These are phyloP conservation scores for Agriotes lineatus DNA, from an alignment of 2,888 invertebrate species.

Conservation along the genomic window DNA sequence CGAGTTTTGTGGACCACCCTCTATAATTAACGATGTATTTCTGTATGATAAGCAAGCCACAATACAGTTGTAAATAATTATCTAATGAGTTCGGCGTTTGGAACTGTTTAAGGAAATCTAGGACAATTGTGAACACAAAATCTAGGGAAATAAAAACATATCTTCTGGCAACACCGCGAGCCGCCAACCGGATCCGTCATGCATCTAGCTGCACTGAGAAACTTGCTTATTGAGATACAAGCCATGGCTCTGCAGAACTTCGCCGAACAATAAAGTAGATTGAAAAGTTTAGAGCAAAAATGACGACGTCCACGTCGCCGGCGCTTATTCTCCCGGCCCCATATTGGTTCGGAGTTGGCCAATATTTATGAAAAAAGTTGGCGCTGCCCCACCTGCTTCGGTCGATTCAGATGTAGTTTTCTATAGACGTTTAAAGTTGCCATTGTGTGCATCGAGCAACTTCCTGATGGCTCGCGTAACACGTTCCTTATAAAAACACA, in stretches of 20 bases:
- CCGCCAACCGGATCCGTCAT: conserved; percentile 27
- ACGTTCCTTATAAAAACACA: background rate
- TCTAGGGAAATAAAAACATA: too few species aligned
- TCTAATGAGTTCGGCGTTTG: too few species aligned
- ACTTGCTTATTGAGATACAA: conserved; percentile 43
- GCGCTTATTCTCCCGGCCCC: conserved; percentile 21
- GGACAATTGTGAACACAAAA: too few species aligned
- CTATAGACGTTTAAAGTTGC: conserved; percentile 21
- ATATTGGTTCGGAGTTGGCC: conserved; percentile 22
- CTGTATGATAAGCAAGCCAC: too few species aligned
- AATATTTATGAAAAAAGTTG: conserved; percentile 38
- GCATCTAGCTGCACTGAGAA: conserved; percentile 27
- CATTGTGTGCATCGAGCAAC: background rate
- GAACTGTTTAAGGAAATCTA: too few species aligned
- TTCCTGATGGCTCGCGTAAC: background rate
- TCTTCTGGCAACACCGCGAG: too few species aligned
- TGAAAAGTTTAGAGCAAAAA: conserved; percentile 43
- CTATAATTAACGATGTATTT: too few species aligned
- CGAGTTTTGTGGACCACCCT: too few species aligned
- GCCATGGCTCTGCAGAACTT: conserved; percentile 25
- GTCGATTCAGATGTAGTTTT: conserved; percentile 25
- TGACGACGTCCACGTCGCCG: conserved; percentile 18
- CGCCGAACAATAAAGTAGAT: conserved; percentile 38
- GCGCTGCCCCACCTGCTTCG: conserved; percentile 22
- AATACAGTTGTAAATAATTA: too few species aligned